Percentiles rank a stretch among this genome's conserved stretches.
Conservation (phyloP, 2,113 vertebrate genomes). For the Oriolus oriolus region DNA sequence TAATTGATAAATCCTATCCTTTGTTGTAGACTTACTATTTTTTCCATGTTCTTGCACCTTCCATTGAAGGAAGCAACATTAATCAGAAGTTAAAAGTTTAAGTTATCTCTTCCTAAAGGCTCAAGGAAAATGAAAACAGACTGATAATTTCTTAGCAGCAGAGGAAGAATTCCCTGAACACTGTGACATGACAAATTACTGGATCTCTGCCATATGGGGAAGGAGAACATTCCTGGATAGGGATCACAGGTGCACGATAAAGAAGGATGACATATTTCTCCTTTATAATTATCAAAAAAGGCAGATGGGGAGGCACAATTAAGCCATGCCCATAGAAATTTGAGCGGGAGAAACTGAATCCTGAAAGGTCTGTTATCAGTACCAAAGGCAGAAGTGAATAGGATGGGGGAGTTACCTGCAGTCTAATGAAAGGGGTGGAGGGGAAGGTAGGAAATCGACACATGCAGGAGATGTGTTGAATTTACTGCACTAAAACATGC, state of each 20-base stretch:
- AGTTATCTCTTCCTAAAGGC: not conserved
- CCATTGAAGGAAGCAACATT: not conserved
- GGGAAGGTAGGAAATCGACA: not conserved
- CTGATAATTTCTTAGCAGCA: not conserved
- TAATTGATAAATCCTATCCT: not conserved
- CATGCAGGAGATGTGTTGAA: not conserved
- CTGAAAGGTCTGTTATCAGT: not conserved
- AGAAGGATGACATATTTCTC: not conserved
- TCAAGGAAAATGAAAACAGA: constrained; percentile 21
- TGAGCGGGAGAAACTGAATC: not conserved
- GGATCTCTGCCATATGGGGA: not conserved
- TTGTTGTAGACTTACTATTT: not conserved
- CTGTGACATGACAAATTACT: not conserved
- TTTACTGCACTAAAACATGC: not conserved
- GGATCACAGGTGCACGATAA: not conserved
- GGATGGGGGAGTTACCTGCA: not conserved
- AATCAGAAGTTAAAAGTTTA: constrained; percentile 25
- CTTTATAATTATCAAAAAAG: not conserved
- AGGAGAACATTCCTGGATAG: not conserved
- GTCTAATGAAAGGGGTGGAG: not conserved
- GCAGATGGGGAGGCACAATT: not conserved
- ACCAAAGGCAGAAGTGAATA: not conserved
- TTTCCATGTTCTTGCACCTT: not conserved
- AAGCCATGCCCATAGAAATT: not conserved
- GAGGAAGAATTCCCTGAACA: not conserved